These are phyloP conservation scores for Galaxea fascicularis DNA, from an alignment of 92 coral and sea anemone genomes.

Conservation along the genomic window DNA sequence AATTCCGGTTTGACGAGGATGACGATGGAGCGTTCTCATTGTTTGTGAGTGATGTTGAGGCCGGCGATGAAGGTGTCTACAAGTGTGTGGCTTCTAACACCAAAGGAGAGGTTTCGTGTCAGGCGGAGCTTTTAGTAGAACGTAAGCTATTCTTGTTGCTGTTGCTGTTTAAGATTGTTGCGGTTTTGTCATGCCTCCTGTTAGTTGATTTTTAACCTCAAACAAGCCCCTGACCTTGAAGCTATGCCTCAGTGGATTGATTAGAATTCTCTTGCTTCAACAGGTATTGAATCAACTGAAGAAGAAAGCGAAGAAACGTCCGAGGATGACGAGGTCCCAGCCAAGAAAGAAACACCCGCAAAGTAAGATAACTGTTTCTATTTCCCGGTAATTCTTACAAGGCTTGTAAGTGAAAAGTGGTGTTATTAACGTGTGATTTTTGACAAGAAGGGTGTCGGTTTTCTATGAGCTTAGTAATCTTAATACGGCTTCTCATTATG, in stretches of 20 bases:
- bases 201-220: no score
- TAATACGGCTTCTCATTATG: no score
- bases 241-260: no score
- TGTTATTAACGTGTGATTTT: background rate
- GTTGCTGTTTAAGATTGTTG: background rate
- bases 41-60: slow-evolving; percentile 67
- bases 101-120: slow-evolving; percentile 65
- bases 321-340: slow-evolving; percentile 39
- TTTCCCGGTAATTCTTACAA: background rate
- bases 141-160: slow-evolving; percentile 35
- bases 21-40: slow-evolving; percentile 80
- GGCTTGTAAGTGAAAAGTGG: background rate
- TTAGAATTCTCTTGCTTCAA: no score
- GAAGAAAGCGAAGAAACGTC: slow-evolving; percentile 58
- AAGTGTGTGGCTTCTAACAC: slow-evolving; percentile 75
- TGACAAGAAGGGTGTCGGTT: no score
- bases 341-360: slow-evolving; percentile 16
- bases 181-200: no score
- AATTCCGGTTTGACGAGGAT: slow-evolving; percentile 63
- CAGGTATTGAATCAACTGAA: slow-evolving; percentile 54
- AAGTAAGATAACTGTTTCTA: slow-evolving; percentile 1
- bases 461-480: no score
- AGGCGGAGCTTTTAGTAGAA: slow-evolving; percentile 70
- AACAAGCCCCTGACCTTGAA: no score
- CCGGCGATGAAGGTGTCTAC: slow-evolving; percentile 77